These are phyloP conservation scores for Sebastolobus alascanus DNA, from an alignment of 2,797 vertebrate genomes.

Conservation along the genomic window DNA sequence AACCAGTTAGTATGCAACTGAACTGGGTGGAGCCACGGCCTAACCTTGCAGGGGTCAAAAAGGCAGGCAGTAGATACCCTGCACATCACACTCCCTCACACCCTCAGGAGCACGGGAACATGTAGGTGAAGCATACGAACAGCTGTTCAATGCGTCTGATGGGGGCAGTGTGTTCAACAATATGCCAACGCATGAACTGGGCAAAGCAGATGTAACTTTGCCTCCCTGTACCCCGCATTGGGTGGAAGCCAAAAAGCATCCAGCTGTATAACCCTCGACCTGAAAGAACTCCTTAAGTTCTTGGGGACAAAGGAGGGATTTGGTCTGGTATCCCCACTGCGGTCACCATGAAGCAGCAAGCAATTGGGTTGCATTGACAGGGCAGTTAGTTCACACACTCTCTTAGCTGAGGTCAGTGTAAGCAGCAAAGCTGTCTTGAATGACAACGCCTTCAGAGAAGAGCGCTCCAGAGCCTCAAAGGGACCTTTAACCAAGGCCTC, in stretches of 20 bases:
- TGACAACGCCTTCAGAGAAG: too few species aligned
- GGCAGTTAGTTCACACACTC: too few species aligned
- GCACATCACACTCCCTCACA: not conserved
- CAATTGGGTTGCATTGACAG: too few species aligned
- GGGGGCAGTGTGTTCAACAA: not conserved
- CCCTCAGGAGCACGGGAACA: too few species aligned
- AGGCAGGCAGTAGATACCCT: not conserved
- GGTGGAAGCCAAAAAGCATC: not conserved
- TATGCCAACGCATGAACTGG: not conserved
- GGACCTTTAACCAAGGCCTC: not conserved
- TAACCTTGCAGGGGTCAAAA: not conserved
- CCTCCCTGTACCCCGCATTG: not conserved
- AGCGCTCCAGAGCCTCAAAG: not conserved
- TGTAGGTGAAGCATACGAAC: not conserved
- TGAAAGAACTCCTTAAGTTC: not conserved
- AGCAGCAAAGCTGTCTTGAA: too few species aligned
- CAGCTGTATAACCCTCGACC: not conserved
- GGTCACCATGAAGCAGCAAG: too few species aligned
- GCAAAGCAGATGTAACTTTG: not conserved
- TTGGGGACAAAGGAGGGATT: not conserved
- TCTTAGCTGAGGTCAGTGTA: too few species aligned
- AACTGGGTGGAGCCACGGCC: not conserved
- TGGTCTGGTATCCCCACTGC: not conserved
- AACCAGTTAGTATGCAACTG: not conserved
- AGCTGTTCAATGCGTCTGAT: not conserved